Evolutionary conservation across 2,888 invertebrate genomes (phyloP).

Genomic region (Archips crataeganus): DNA sequence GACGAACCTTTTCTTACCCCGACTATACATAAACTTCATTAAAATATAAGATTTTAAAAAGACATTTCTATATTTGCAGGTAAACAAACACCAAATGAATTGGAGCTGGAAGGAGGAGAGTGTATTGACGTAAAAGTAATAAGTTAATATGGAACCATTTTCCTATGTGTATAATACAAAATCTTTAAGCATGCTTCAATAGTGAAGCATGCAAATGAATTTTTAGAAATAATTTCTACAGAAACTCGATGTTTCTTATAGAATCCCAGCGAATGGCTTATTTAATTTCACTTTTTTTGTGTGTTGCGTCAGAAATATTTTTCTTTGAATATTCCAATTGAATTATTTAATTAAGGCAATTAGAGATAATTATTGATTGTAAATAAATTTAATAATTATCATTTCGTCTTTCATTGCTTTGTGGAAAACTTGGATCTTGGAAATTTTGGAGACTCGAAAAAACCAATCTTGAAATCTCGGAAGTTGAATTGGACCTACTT

Average conservation of each 20-base stretch:
- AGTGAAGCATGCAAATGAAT: background rate
- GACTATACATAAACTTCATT: too few species aligned
- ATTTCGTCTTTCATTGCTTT: background rate
- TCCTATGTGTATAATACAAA: background rate
- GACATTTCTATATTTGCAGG: slow-evolving; percentile 52
- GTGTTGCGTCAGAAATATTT: background rate
- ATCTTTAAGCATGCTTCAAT: background rate
- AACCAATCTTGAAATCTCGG: too few species aligned
- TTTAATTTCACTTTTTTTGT: background rate
- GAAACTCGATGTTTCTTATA: slow-evolving; percentile 2
- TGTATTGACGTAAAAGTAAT: slow-evolving; percentile 80
- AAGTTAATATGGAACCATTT: slow-evolving; percentile 50
- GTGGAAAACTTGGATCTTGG: too few species aligned
- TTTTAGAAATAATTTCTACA: background rate
- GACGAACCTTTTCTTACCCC: too few species aligned
- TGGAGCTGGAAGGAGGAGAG: slow-evolving; percentile 84
- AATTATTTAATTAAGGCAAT: background rate
- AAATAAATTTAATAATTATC: background rate
- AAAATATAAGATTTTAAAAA: too few species aligned
- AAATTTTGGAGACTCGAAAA: too few species aligned
- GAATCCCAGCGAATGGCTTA: background rate
- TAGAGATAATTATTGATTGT: background rate
- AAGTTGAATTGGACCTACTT: too few species aligned
- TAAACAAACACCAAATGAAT: slow-evolving; percentile 66
- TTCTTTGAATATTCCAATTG: background rate